Evolutionary conservation across 1,140 invertebrate genomes (phyloP).

Genomic region (Pogonognathellus flavescens): DNA sequence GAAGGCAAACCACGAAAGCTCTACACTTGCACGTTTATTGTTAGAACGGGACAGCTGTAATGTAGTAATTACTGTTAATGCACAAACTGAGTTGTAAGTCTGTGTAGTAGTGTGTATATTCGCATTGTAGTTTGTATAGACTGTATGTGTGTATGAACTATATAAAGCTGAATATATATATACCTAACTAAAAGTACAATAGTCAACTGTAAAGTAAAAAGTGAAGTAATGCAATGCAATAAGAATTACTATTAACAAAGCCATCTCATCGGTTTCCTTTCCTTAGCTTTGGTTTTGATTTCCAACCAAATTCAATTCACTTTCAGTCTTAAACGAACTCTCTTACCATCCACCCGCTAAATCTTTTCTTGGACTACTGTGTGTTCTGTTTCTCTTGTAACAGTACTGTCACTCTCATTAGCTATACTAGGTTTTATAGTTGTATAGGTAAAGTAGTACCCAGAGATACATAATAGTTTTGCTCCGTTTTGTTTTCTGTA

Average conservation of each 20-base stretch:
- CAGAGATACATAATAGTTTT: too few species aligned
- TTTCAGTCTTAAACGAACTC: slow-evolving; percentile 45
- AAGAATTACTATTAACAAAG: slow-evolving; percentile 25
- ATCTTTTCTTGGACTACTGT: slow-evolving; percentile 30
- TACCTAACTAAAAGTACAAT: not conserved
- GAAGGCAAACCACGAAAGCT: too few species aligned
- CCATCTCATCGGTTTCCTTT: slow-evolving; percentile 25
- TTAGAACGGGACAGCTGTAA: too few species aligned
- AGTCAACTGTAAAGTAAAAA: slow-evolving; percentile 28
- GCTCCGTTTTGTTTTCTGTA: too few species aligned
- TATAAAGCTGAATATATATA: not conserved
- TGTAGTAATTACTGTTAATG: too few species aligned
- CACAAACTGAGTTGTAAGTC: too few species aligned
- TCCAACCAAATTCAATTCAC: slow-evolving; percentile 45
- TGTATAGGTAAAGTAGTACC: too few species aligned
- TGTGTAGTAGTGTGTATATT: too few species aligned
- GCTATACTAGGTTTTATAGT: too few species aligned
- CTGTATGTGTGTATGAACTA: too few species aligned
- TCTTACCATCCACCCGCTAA: slow-evolving; percentile 38
- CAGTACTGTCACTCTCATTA: not conserved
- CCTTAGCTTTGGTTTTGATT: slow-evolving; percentile 39
- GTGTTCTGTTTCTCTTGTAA: not conserved
- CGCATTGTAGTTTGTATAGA: too few species aligned
- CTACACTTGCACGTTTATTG: too few species aligned
- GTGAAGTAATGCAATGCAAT: slow-evolving; percentile 38